Conservation (phyloP, 1,140 invertebrate species). For the Caenorhabditis brenneri region DNA sequence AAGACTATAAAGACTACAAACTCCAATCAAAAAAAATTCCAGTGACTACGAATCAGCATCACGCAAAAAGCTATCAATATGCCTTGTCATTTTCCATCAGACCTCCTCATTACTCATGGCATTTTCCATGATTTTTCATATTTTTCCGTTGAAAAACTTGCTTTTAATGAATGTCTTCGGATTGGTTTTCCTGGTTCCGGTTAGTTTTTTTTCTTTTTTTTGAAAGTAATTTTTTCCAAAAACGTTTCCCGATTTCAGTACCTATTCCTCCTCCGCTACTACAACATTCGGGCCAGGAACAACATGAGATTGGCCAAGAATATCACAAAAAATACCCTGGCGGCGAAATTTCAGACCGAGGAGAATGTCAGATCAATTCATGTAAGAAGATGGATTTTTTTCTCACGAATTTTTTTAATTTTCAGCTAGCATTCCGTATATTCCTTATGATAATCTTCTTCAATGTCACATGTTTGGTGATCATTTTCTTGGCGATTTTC, state of each 20-base stretch:
- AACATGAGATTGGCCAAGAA: slow-evolving; percentile 1
- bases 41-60: slow-evolving; percentile 6
- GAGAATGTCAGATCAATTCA: background rate
- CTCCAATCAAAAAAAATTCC: background rate
- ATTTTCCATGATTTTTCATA: background rate
- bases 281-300: background rate
- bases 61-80: background rate
- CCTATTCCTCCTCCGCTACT: background rate
- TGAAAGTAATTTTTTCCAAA: background rate
- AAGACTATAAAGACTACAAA: background rate
- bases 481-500: background rate
- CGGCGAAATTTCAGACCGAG: slow-evolving; percentile 21
- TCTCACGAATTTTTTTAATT: background rate
- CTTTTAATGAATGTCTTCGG: background rate
- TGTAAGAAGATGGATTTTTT: background rate
- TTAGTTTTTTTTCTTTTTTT: no score
- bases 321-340: slow-evolving; percentile 12
- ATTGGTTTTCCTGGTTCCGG: background rate
- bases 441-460: background rate
- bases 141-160: background rate
- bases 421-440: slow-evolving; percentile 11
- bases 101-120: background rate
- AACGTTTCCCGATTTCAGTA: background rate
- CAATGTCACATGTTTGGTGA: background rate
- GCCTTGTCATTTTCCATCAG: background rate